These are phyloP conservation scores for Sphaeramia orbicularis DNA, from an alignment of 2,797 vertebrate genomes.

Conservation along the genomic window DNA sequence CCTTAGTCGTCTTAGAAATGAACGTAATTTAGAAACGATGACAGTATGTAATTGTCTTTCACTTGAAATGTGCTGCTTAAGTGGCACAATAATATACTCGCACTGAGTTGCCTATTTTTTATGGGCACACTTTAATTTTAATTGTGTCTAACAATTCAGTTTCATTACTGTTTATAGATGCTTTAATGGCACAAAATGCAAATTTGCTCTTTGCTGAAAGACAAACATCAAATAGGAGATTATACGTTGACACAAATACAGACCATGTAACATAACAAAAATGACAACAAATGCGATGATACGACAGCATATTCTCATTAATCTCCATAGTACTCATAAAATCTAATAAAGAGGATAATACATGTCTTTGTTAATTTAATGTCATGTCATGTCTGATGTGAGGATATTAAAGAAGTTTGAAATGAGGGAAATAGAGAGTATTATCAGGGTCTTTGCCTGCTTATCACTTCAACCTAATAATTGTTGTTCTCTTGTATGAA, in stretches of 20 bases:
- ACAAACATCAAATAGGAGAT: conserved; percentile 11
- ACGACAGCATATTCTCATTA: neutral
- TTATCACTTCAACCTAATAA: too few species aligned
- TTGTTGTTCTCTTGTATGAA: too few species aligned
- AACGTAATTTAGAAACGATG: conserved; percentile 38
- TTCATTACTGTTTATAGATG: conserved; percentile 39
- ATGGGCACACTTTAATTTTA: conserved; percentile 31
- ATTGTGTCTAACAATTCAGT: conserved; percentile 23
- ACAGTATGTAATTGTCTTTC: conserved; percentile 58
- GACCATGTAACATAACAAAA: neutral
- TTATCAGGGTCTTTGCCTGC: too few species aligned
- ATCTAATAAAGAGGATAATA: neutral
- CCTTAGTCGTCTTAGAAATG: conserved; percentile 27
- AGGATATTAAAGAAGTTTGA: too few species aligned
- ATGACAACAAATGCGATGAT: neutral
- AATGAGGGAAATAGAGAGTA: too few species aligned
- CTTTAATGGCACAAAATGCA: conserved; percentile 18
- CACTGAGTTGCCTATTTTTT: conserved; percentile 22
- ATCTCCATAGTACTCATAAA: neutral
- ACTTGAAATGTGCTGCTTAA: conserved; percentile 41
- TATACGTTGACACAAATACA: neutral
- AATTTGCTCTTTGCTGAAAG: conserved; percentile 14
- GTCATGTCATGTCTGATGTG: neutral
- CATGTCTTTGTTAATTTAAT: neutral
- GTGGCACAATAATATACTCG: conserved; percentile 33